Evolutionary conservation across 2,888 invertebrate genomes (phyloP).

Genomic region (Aspidiotus destructor): DNA sequence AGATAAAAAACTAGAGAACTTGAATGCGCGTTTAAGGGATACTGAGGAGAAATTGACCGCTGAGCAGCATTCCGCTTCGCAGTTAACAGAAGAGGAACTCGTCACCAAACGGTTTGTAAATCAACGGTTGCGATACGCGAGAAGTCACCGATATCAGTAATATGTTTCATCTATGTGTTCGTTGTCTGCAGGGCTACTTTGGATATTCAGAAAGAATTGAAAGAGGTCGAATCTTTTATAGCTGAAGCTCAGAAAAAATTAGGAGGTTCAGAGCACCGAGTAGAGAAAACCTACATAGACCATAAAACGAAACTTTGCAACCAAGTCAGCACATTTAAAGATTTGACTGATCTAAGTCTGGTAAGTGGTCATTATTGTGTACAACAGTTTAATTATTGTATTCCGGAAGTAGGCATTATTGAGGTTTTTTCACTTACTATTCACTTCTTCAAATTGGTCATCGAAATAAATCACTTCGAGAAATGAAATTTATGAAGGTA

Average conservation of each 20-base stretch:
- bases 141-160: neutral
- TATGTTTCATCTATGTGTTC: neutral
- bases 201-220: constrained; percentile 9
- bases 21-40: neutral
- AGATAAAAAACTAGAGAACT: neutral
- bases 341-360: neutral
- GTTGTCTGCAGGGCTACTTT: neutral
- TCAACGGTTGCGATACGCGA: neutral
- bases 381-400: too few relatives aligned
- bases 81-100: neutral
- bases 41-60: neutral
- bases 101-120: too few relatives aligned
- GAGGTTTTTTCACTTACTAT: too few relatives aligned
- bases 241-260: constrained; percentile 11
- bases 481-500: too few relatives aligned
- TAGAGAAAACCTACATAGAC: constrained; percentile 3
- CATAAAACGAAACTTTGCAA: neutral
- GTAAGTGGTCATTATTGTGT: neutral
- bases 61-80: neutral
- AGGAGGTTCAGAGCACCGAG: neutral
- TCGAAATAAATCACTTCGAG: too few relatives aligned
- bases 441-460: too few relatives aligned
- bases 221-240: constrained; percentile 1
- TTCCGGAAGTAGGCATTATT: too few relatives aligned
- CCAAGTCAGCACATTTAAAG: neutral